Evolutionary conservation across 2,888 invertebrate genomes (phyloP).

Genomic region (Brachylomia viminalis): DNA sequence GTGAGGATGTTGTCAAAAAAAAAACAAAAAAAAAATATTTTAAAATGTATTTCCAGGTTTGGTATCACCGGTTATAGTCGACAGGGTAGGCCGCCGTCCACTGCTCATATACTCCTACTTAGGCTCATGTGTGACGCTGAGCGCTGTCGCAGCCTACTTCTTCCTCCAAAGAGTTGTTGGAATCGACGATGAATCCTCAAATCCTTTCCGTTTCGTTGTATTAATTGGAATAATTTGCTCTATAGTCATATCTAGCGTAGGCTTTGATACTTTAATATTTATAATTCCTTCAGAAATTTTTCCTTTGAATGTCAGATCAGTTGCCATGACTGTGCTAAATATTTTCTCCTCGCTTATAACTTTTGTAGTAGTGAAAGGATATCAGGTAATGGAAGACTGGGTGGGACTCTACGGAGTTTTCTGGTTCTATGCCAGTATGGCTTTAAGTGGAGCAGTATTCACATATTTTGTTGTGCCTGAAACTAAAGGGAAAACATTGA

Average conservation of each 20-base stretch:
- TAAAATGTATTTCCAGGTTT: conserved; percentile 82
- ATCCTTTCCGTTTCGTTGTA: conserved; percentile 78
- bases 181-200: conserved; percentile 69
- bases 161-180: conserved; percentile 76
- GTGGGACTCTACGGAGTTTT: conserved; percentile 88
- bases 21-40: too few relatives aligned
- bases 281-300: conserved; percentile 90
- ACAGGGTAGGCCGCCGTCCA: conserved; percentile 86
- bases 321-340: conserved; percentile 87
- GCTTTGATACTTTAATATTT: conserved; percentile 87
- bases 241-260: conserved; percentile 80
- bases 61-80: conserved; percentile 79
- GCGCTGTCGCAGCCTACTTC: conserved; percentile 81
- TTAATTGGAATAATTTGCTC: conserved; percentile 83
- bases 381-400: conserved; percentile 86
- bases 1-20: too few relatives aligned
- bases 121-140: conserved; percentile 76
- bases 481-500: conserved; percentile 89
- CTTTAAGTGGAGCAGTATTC: conserved; percentile 87
- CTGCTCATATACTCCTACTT: conserved; percentile 84
- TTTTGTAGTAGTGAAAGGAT: conserved; percentile 87
- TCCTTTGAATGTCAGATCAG: conserved; percentile 90
- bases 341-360: conserved; percentile 87
- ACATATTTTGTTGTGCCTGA: conserved; percentile 88
- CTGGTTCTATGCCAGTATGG: conserved; percentile 85